A percentile compares a stretch with the other conserved stretches of the same genome.
phyloP scores from a whole-genome alignment of 1,140 invertebrate species.

The Drosophila teissieri region DNA sequence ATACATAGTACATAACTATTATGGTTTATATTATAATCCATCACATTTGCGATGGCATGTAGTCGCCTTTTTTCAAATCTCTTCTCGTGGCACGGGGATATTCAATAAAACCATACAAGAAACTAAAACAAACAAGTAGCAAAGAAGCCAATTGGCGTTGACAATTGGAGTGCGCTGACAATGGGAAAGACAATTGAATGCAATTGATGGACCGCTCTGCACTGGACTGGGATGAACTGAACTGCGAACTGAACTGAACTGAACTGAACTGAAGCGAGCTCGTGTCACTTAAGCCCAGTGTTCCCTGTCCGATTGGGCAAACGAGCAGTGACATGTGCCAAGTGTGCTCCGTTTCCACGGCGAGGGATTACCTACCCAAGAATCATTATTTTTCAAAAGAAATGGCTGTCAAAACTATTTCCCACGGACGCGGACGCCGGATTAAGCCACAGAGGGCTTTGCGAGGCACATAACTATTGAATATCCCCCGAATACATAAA shows the following conservation, averaged over 20 bases:
- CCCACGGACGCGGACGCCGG: too few species aligned
- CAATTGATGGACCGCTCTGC: constrained; percentile 60
- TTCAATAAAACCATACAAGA: not conserved
- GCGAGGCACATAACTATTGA: not conserved
- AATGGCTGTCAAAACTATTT: constrained; percentile 4
- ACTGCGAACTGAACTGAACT: too few species aligned
- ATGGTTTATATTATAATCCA: too few species aligned
- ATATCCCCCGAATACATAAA: too few species aligned
- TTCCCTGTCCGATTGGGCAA: constrained; percentile 2
- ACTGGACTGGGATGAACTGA: too few species aligned
- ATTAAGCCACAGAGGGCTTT: not conserved
- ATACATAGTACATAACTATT: too few species aligned
- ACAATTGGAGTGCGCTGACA: constrained; percentile 74
- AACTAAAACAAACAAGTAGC: not conserved
- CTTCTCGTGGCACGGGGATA: too few species aligned
- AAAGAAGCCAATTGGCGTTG: constrained; percentile 54
- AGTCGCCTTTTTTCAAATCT: too few species aligned
- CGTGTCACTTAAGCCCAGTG: constrained; percentile 9
- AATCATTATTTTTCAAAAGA: constrained; percentile 14
- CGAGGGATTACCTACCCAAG: not conserved
- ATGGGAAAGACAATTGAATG: constrained; percentile 76
- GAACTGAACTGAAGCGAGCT: not conserved
- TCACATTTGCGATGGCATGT: not conserved
- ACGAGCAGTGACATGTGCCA: constrained; percentile 53
- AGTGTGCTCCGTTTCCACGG: constrained; percentile 3